Percentiles rank a stretch among this genome's conserved stretches.
These are phyloP conservation scores for Tragelaphus eurycerus DNA, from an alignment of 2,797 vertebrate species.

Conservation along the genomic window DNA sequence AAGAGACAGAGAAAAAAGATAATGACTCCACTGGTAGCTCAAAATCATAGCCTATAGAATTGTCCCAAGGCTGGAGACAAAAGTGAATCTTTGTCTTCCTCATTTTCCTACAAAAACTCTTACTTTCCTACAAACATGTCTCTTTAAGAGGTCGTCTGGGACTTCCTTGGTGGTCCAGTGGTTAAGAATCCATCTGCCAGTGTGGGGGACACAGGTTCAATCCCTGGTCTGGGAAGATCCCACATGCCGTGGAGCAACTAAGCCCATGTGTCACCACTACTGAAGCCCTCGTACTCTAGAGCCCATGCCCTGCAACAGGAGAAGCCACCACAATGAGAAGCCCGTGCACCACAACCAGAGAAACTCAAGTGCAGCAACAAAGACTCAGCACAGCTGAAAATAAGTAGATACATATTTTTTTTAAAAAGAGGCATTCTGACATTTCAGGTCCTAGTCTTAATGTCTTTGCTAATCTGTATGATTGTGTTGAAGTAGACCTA, in stretches of 20 bases:
- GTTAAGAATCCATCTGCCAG: background rate
- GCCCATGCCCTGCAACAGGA: background rate
- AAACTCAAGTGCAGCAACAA: background rate
- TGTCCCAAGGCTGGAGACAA: background rate
- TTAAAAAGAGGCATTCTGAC: background rate
- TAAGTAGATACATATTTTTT: background rate
- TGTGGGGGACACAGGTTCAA: background rate
- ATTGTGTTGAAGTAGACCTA: background rate
- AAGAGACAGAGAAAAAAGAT: background rate
- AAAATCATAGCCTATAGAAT: background rate
- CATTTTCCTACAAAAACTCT: background rate
- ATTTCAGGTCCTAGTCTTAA: background rate
- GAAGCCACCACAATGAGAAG: rapidly evolving
- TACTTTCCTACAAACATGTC: background rate
- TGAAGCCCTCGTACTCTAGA: background rate
- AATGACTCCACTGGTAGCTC: background rate
- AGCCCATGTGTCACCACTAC: background rate
- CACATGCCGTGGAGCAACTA: background rate
- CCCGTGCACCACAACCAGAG: rapidly evolving
- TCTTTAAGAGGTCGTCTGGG: background rate
- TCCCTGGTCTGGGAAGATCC: background rate
- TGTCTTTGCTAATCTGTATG: background rate
- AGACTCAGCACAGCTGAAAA: background rate
- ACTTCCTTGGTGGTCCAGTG: background rate
- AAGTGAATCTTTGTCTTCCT: background rate